Percentiles rank a stretch among this genome's conserved stretches.
phyloP scores from a whole-genome alignment of 2,888 invertebrate genomes.

The Watsonalla cultraria region DNA sequence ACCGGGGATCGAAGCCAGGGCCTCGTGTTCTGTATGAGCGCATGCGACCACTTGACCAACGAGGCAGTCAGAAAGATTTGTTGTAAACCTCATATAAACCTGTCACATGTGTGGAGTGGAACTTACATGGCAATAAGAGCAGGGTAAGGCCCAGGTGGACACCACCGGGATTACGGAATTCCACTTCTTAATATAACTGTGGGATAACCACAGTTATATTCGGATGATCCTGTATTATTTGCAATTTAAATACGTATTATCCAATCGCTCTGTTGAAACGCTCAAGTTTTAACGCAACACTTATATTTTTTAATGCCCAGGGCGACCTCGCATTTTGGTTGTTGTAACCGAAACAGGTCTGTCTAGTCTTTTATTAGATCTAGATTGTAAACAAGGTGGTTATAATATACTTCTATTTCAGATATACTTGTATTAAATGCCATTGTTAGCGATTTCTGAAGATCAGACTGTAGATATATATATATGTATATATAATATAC shows the following conservation, averaged over 20 bases:
- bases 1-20: too few relatives aligned
- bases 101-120: too few relatives aligned
- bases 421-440: not conserved
- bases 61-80: too few relatives aligned
- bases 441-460: not conserved
- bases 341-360: not conserved
- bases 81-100: too few relatives aligned
- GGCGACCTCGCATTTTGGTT: conserved; percentile 3
- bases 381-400: not conserved
- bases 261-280: not conserved
- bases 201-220: too few relatives aligned
- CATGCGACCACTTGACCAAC: too few relatives aligned
- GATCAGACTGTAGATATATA: not conserved
- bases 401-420: not conserved
- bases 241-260: not conserved
- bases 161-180: too few relatives aligned
- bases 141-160: too few relatives aligned
- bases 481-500: not conserved
- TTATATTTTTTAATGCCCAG: not conserved
- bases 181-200: too few relatives aligned
- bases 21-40: too few relatives aligned
- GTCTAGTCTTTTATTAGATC: conserved; percentile 1
- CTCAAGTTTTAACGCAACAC: not conserved
- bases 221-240: too few relatives aligned
- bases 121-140: too few relatives aligned